Conservation (phyloP, 2,113 vertebrate genomes). For the Serinus canaria region DNA sequence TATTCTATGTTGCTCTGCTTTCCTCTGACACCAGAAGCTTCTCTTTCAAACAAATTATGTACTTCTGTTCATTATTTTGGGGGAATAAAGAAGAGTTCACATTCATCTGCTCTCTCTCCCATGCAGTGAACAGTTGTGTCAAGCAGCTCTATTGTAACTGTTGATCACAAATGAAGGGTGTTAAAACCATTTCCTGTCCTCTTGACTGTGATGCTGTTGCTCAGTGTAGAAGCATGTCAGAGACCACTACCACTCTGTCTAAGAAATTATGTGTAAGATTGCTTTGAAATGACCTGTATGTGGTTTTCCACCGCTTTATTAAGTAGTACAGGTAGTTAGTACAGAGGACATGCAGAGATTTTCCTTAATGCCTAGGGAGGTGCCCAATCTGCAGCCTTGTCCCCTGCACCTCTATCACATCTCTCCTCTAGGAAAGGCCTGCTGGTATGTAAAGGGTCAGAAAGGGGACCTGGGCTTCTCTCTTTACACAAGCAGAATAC, state of each 20-base stretch:
- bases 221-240: not conserved
- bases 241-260: not conserved
- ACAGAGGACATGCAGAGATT: not conserved
- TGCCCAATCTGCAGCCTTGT: not conserved
- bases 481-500: not conserved
- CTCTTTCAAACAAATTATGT: not conserved
- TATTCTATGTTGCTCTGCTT: not conserved
- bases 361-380: not conserved
- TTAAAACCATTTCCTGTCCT: not conserved
- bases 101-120: not conserved
- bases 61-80: not conserved
- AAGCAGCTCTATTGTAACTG: not conserved
- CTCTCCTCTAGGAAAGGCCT: not conserved
- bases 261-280: not conserved
- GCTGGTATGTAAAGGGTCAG: not conserved
- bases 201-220: not conserved
- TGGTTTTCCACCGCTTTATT: not conserved
- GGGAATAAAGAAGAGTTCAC: not conserved
- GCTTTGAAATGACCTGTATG: not conserved
- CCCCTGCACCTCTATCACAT: not conserved
- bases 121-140: not conserved
- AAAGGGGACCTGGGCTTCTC: not conserved
- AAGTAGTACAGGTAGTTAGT: not conserved
- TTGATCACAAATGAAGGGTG: not conserved
- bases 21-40: not conserved